Base-by-base conservation (phyloP, 2,888 invertebrate species). In the Ochropleura plecta region DNA sequence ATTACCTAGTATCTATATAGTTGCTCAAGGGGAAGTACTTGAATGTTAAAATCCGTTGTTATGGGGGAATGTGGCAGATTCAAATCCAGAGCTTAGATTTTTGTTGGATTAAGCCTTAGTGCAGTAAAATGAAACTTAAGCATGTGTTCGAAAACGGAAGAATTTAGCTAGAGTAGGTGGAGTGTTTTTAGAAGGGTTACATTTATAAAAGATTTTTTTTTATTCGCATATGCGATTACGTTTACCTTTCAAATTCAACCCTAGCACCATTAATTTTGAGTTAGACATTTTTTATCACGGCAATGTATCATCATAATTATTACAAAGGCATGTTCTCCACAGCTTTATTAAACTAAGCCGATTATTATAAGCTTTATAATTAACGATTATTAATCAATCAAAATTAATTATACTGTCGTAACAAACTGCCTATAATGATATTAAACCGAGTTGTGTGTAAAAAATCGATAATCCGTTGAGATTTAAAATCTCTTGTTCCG, bases 311-410 rank as follows among this genome's bases (percentile, higher is more conserved):
- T 84, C 5, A 64, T 80, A 75, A 84, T 84, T 72, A 76, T 82
- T 70, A 83, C 81, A 81, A 76, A 76, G 42, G 77, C 67, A 83
- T 62, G 70, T 82, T 82, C 62, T 65, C 67, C 57, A 73, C 73
- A 80, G 65, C 72, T 83, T 79, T 72, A 85, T 82, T 82, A 83
- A 70, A 77, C 74, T 65, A 73, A 83, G 78, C 78, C 82, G 65
- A 82, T 86, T 79, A 85, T 86, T 79, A 79, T 78, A 76, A 80
- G 66, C 81, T 75, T 75, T 78, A 82, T 84, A 85, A 87, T 87
- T 86, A 88, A 81, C 76, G 79, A 81, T 82, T 81, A 83, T 82
- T 88, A 85, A 87, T 87, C 85, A 82, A 86, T 87, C 86, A 85
- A 86, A 83, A 85, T 82, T 86, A 87, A 87, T 86, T 85, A 87